These are phyloP conservation scores for Mus pahari DNA, from an alignment of 2,113 vertebrate species.

Conservation along the genomic window DNA sequence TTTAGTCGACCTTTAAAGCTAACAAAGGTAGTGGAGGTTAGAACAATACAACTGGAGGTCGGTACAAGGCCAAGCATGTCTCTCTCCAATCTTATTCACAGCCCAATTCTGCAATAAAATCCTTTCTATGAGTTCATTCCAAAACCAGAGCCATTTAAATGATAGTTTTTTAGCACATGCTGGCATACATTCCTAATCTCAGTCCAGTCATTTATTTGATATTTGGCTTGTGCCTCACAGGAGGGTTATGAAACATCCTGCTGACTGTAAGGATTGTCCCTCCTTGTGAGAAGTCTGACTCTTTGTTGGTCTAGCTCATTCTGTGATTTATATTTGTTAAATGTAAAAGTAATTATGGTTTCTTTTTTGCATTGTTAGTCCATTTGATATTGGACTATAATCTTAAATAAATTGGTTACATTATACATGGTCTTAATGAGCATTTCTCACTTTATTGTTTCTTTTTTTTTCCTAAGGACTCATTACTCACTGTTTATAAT, in stretches of 20 bases:
- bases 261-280: background rate
- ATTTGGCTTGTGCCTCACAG: background rate
- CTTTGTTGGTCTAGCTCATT: background rate
- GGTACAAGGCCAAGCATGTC: background rate
- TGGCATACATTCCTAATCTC: background rate
- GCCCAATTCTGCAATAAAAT: rapidly evolving
- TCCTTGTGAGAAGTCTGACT: background rate
- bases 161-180: background rate
- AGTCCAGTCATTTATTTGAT: background rate
- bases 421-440: background rate
- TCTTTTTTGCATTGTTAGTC: background rate
- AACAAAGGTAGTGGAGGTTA: background rate
- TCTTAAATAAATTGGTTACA: background rate
- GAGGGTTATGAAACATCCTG: background rate
- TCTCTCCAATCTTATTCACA: rapidly evolving
- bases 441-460: background rate
- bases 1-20: background rate
- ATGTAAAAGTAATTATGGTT: background rate
- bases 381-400: background rate
- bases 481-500: background rate
- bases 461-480: background rate
- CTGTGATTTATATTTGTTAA: background rate
- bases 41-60: background rate
- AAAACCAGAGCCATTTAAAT: background rate
- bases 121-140: background rate